phyloP scores from a whole-genome alignment of 2,797 vertebrate species.

The Mus minutoides region DNA sequence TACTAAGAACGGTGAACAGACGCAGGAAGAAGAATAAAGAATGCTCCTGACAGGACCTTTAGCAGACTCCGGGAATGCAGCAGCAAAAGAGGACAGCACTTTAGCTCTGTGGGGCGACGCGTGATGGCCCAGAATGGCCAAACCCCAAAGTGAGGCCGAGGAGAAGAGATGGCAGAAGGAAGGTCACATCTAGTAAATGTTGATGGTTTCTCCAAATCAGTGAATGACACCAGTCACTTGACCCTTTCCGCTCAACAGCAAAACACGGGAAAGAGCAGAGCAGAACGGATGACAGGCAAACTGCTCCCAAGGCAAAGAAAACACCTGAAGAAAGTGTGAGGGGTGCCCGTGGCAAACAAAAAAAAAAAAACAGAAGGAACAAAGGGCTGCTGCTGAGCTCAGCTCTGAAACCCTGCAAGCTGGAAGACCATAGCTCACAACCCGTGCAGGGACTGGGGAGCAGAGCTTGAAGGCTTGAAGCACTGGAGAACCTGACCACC shows the following conservation, averaged over 20 bases:
- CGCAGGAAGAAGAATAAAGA: not conserved
- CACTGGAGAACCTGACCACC: too few relatives aligned
- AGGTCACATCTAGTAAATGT: not conserved
- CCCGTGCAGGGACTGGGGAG: too few relatives aligned
- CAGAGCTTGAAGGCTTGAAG: not conserved
- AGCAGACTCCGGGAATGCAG: not conserved
- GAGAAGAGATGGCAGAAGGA: not conserved
- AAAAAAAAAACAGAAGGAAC: too few relatives aligned
- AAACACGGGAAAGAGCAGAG: not conserved
- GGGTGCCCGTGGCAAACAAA: not conserved
- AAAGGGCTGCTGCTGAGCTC: not conserved
- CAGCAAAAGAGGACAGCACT: not conserved
- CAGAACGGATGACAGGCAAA: not conserved
- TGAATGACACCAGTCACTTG: not conserved
- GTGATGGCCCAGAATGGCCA: fast-evolving
- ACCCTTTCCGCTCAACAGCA: not conserved
- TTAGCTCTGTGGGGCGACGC: too few relatives aligned
- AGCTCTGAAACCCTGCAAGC: not conserved
- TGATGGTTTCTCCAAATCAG: not conserved
- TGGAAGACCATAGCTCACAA: not conserved
- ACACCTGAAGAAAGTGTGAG: not conserved
- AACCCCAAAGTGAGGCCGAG: not conserved
- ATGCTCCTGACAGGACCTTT: not conserved
- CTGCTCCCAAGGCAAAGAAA: not conserved
- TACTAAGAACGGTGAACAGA: not conserved